Percentiles rank a stretch among this genome's conserved stretches.
Evolutionary conservation across 2,888 invertebrate species (phyloP).

Genomic region (Caenorhabditis zanzibari): DNA sequence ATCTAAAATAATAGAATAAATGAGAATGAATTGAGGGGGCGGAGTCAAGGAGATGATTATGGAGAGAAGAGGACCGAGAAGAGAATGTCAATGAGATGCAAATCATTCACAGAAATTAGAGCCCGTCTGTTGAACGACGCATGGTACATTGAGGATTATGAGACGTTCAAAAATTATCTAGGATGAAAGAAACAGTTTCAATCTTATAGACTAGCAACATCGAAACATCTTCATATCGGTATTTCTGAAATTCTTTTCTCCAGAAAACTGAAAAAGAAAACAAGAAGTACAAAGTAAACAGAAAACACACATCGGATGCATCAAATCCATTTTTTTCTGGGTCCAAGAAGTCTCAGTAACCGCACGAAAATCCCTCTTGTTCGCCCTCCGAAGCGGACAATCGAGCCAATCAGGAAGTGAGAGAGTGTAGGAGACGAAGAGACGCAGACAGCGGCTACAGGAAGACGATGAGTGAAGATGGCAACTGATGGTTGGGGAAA

Average conservation of each 20-base stretch:
- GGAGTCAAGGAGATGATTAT: conserved; percentile 45
- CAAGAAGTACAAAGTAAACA: conserved; percentile 53
- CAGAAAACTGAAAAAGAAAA: conserved; percentile 8
- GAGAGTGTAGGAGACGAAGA: conserved; percentile 40
- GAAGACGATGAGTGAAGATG: conserved; percentile 62
- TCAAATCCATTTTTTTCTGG: conserved; percentile 40
- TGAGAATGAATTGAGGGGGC: conserved; percentile 29
- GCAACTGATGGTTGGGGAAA: conserved; percentile 19
- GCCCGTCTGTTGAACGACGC: conserved; percentile 18
- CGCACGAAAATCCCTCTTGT: conserved; percentile 16
- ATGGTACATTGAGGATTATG: neutral
- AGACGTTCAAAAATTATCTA: neutral
- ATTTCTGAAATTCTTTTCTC: neutral
- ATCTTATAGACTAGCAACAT: too few species aligned
- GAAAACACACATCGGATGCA: conserved; percentile 13
- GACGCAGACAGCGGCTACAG: conserved; percentile 55
- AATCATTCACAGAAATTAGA: conserved; percentile 56
- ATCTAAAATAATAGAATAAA: conserved; percentile 32
- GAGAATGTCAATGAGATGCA: conserved; percentile 61
- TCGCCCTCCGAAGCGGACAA: conserved; percentile 50
- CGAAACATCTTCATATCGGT: too few species aligned
- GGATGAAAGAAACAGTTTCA: too few species aligned
- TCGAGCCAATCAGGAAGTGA: conserved; percentile 67
- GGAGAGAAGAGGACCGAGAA: conserved; percentile 19
- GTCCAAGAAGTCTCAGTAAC: conserved; percentile 39